A percentile compares a stretch with the other conserved stretches of the same genome.
Evolutionary conservation across 2,888 invertebrate species (phyloP).

Genomic region (Stenolophus ochropezus): DNA sequence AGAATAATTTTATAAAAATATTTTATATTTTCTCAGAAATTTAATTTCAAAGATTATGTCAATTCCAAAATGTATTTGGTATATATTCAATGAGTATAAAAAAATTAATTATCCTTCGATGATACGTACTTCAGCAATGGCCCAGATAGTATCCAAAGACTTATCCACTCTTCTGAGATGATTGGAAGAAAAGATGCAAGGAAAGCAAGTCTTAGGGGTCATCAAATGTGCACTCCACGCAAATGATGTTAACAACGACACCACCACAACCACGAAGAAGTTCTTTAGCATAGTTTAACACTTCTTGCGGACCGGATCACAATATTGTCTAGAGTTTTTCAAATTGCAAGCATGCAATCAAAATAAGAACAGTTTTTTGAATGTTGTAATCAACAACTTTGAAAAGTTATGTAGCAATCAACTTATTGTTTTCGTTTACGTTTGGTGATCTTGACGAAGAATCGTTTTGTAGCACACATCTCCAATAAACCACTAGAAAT

Average conservation of each 20-base stretch:
- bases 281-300: constrained; percentile 51
- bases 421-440: constrained; percentile 1
- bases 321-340: not conserved
- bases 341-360: not conserved
- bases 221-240: constrained; percentile 46
- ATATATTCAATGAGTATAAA: too few species aligned
- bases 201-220: constrained; percentile 46
- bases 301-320: constrained; percentile 1
- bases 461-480: constrained; percentile 13
- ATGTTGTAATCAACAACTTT: constrained; percentile 11
- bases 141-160: constrained; percentile 9
- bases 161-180: constrained; percentile 4
- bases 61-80: too few species aligned
- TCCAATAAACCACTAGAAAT: constrained; percentile 2
- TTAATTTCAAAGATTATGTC: too few species aligned
- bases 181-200: constrained; percentile 40
- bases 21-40: too few species aligned
- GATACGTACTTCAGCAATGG: constrained; percentile 3
- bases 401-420: too few species aligned
- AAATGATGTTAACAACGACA: constrained; percentile 36
- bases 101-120: too few species aligned
- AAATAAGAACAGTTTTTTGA: not conserved
- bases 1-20: too few species aligned
- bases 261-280: constrained; percentile 29
- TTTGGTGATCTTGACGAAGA: constrained; percentile 29